A percentile compares a stretch with the other conserved stretches of the same genome.
Conservation (phyloP, 2,797 vertebrate species). For the Enteromius paludinosus region DNA sequence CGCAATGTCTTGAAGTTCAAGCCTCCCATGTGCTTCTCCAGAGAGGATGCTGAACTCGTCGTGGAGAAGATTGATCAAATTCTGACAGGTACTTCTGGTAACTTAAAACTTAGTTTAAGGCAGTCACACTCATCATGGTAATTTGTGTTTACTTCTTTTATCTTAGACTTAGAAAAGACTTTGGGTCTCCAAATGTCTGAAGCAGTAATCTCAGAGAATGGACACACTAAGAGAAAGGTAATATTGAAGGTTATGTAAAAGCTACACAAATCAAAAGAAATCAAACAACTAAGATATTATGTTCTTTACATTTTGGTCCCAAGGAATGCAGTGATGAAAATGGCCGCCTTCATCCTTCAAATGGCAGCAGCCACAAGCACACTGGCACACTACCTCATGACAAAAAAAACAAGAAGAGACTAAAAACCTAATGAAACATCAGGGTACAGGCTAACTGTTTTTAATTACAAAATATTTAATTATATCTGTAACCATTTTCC, state of each 20-base stretch:
- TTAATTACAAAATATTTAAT: slow-evolving; percentile 16
- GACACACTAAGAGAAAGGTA: slow-evolving; percentile 78
- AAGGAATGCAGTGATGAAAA: slow-evolving; percentile 66
- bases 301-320: slow-evolving; percentile 25
- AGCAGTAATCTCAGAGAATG: slow-evolving; percentile 58
- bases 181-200: slow-evolving; percentile 64
- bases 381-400: slow-evolving; percentile 65
- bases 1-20: slow-evolving; percentile 97
- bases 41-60: slow-evolving; percentile 84
- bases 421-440: slow-evolving; percentile 75
- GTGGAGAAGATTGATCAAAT: slow-evolving; percentile 86
- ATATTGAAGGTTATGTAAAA: slow-evolving; percentile 35
- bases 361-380: slow-evolving; percentile 56
- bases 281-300: slow-evolving; percentile 2
- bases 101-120: background rate
- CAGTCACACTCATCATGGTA: background rate
- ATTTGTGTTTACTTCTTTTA: slow-evolving; percentile 44
- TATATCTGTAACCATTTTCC: slow-evolving; percentile 33
- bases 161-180: slow-evolving; percentile 85
- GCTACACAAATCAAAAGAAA: background rate
- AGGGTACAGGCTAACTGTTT: background rate
- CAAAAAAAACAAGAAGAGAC: slow-evolving; percentile 74
- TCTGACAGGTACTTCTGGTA: slow-evolving; percentile 82
- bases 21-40: slow-evolving; percentile 93
- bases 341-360: slow-evolving; percentile 60